These are phyloP conservation scores for Priocnemis perturbator DNA, from an alignment of 2,888 invertebrate genomes.

Conservation along the genomic window DNA sequence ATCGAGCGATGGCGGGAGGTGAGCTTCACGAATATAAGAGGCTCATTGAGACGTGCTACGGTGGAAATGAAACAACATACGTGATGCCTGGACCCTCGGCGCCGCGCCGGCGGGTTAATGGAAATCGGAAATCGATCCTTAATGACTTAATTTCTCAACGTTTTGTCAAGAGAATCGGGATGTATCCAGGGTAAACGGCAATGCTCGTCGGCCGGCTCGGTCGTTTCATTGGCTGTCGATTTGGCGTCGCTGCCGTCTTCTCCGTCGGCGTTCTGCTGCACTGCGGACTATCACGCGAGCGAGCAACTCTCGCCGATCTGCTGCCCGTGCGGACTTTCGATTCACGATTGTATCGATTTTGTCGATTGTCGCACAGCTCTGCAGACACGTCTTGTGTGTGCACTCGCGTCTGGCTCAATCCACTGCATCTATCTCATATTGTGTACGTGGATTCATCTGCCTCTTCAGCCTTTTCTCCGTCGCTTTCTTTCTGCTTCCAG, in stretches of 20 bases:
- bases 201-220: not conserved
- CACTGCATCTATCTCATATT: too few species aligned
- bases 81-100: not conserved
- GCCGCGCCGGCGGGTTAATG: not conserved
- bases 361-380: too few species aligned
- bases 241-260: not conserved
- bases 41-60: not conserved
- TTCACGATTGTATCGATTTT: constrained; percentile 4
- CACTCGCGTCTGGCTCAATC: too few species aligned
- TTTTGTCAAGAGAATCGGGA: constrained; percentile 5
- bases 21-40: not conserved
- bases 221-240: constrained; percentile 1
- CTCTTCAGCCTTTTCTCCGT: too few species aligned
- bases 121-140: constrained; percentile 5
- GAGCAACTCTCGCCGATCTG: not conserved
- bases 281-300: constrained; percentile 2
- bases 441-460: too few species aligned
- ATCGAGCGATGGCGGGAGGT: too few species aligned
- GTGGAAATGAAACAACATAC: not conserved
- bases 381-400: too few species aligned
- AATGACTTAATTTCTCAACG: constrained; percentile 9
- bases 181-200: not conserved
- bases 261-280: not conserved
- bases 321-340: constrained; percentile 1
- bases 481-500: too few species aligned